Conservation (phyloP, 2,888 invertebrate genomes). For the Sinotaia quadrata region DNA sequence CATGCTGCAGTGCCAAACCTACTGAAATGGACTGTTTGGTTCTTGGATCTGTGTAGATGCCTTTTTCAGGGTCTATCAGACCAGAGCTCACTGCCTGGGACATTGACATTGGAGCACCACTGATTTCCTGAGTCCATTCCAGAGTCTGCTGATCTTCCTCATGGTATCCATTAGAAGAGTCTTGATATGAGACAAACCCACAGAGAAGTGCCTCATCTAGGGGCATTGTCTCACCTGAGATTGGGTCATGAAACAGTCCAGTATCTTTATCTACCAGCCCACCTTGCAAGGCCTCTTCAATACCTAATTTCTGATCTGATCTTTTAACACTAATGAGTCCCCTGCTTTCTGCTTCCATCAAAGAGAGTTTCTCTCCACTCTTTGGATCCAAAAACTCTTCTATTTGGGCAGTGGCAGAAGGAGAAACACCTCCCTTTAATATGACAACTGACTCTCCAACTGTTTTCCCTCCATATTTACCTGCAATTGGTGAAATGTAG, state of each 20-base stretch:
- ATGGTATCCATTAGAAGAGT: constrained; percentile 16
- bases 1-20: constrained; percentile 73
- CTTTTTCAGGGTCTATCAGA: constrained; percentile 48
- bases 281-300: constrained; percentile 77
- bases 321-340: constrained; percentile 75
- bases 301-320: constrained; percentile 87
- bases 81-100: constrained; percentile 51
- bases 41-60: constrained; percentile 49
- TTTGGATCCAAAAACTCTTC: constrained; percentile 40
- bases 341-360: constrained; percentile 42
- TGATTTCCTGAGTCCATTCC: constrained; percentile 18
- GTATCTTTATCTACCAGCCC: constrained; percentile 76
- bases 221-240: constrained; percentile 58
- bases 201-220: constrained; percentile 50
- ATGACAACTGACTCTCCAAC: constrained; percentile 55
- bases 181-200: constrained; percentile 21
- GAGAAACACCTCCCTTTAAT: constrained; percentile 51
- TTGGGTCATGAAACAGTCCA: constrained; percentile 45
- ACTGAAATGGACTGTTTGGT: constrained; percentile 71
- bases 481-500: constrained; percentile 70
- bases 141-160: constrained; percentile 9
- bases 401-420: constrained; percentile 33
- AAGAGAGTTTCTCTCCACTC: constrained; percentile 41
- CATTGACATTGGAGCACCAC: constrained; percentile 42
- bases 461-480: constrained; percentile 36